Base-by-base conservation (phyloP, 1,140 invertebrate species). In the Chelonus insularis region DNA sequence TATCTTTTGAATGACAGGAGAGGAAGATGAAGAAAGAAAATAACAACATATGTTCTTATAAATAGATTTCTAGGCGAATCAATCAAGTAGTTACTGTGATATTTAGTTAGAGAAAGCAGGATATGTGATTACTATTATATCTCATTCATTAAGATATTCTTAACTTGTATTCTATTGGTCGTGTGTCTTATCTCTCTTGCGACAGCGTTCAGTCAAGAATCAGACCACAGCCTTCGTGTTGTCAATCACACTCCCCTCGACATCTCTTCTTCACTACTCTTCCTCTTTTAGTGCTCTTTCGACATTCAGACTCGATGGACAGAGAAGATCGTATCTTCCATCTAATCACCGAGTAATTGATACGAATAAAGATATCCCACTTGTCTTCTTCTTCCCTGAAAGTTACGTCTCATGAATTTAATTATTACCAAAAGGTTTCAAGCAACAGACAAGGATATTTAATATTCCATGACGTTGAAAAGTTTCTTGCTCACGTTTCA, bases 321-420 rank as follows among this genome's bases (percentile, higher is more conserved):
- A 50, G 47, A 25, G 55, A 29, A 60, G 60, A 65, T 57, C 72
- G 72, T 82, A 81, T 82, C 78, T 80, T 72, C 50, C 75, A 82
- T 82, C 79, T 82, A 81, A 82, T 82, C 80, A 75, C 73, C 70
- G 77, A 82, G 78, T 81, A 82, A 82, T 82, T 82, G 79, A 81
- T 82, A 80, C 78, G 74, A 68, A 81, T 79, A 72, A 79, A 81
- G 78, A 81, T 80, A 82, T 81, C 74, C 32, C 70, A 64, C 63
- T 65, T 69, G 68, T 58, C 50, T n/a, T 29, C 16, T 55, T 58
- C 21, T 60, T 37, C 18, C 18, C 21, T 18, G 9, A 16, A 11
- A 36, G 36, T 16, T 48, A n/a, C 11, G 12, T 39, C 36, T 4
- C 12, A 11, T 39, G 3, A 39, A 39, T 39, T 39, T 14, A 48